Conservation (phyloP, 2,888 invertebrate species). For the Mimachlamys varia region DNA sequence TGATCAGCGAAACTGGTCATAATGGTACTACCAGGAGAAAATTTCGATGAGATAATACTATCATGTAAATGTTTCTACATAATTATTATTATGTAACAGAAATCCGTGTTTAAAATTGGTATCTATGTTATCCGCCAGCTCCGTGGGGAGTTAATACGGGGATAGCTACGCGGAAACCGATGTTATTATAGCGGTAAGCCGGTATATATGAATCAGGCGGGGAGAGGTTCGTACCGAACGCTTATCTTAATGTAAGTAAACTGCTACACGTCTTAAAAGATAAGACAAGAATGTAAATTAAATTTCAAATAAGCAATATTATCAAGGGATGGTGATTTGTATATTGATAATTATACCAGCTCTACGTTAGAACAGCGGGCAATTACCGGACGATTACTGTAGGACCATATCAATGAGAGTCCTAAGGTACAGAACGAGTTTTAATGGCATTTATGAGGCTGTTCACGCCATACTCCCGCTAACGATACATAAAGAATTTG, state of each 20-base stretch:
- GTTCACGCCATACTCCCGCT: background rate
- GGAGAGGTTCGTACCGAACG: background rate
- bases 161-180: background rate
- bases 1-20: background rate
- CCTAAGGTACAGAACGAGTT: background rate
- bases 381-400: too few relatives aligned
- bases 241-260: constrained; percentile 6
- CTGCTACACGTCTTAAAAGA: background rate
- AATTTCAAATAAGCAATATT: background rate
- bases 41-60: background rate
- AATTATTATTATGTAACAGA: background rate
- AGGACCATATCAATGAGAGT: too few relatives aligned
- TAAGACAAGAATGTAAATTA: background rate
- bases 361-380: too few relatives aligned
- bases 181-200: background rate
- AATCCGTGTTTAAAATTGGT: background rate
- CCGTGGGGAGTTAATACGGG: background rate
- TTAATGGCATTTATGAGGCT: background rate
- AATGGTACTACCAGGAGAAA: background rate
- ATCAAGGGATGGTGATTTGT: background rate
- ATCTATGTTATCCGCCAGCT: background rate
- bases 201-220: background rate
- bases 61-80: background rate
- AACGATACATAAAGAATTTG: background rate
- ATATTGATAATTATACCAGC: background rate